Percentiles rank a stretch among this genome's conserved stretches.
Evolutionary conservation across 2,888 invertebrate species (phyloP).

Genomic region (Drosophila mulleri): DNA sequence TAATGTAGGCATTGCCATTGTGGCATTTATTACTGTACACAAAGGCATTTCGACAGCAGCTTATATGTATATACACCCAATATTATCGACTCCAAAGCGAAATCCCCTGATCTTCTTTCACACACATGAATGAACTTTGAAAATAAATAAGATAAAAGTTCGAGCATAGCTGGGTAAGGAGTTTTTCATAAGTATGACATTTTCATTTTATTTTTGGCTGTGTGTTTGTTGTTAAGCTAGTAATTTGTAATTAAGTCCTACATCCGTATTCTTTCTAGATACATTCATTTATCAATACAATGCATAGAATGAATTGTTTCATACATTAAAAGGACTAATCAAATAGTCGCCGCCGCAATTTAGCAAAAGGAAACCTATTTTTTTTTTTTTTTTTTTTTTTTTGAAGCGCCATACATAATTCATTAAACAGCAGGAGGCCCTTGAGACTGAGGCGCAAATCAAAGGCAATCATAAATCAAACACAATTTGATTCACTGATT

Average conservation of each 20-base stretch:
- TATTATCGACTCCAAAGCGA: constrained; percentile 10
- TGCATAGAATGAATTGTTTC: not conserved
- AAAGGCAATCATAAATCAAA: constrained; percentile 71
- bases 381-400: constrained; percentile 58
- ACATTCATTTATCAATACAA: not conserved
- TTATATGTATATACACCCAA: constrained; percentile 24
- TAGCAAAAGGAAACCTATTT: constrained; percentile 13
- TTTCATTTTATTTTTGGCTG: not conserved
- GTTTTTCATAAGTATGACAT: constrained; percentile 16
- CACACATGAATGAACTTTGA: not conserved
- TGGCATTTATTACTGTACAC: constrained; percentile 45
- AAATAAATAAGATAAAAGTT: constrained; percentile 8
- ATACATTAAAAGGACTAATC: constrained; percentile 1
- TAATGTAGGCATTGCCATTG: constrained; percentile 22
- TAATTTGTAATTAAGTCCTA: not conserved
- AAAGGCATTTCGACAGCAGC: constrained; percentile 29
- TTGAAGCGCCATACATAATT: constrained; percentile 53
- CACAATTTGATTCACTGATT: constrained; percentile 74
- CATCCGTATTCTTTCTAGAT: not conserved
- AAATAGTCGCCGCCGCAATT: not conserved
- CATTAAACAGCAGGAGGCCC: constrained; percentile 54
- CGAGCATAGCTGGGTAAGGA: not conserved
- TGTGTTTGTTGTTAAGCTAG: not conserved
- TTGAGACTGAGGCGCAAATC: constrained; percentile 49
- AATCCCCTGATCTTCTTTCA: constrained; percentile 18